Evolutionary conservation across 2,797 vertebrate species (phyloP).

Genomic region (Gallinago stenura): DNA sequence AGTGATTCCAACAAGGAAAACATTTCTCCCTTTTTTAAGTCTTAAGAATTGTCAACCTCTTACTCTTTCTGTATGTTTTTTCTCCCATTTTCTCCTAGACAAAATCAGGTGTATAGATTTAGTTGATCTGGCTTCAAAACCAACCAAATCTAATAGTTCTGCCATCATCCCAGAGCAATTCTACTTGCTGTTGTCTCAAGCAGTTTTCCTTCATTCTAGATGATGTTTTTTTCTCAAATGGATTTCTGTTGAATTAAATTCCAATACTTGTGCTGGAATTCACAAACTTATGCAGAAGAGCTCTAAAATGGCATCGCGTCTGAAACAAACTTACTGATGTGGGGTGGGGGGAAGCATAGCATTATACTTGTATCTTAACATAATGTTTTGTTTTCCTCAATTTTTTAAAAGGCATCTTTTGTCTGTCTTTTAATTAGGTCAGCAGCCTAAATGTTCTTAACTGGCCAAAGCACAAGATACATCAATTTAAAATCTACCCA

Average conservation of each 20-base stretch:
- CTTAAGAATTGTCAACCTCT: neutral
- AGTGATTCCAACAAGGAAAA: neutral
- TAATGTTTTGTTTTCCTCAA: neutral
- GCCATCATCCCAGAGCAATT: neutral
- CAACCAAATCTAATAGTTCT: neutral
- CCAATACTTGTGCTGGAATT: neutral
- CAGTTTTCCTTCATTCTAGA: neutral
- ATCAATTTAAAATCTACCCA: neutral
- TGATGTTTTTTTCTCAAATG: neutral
- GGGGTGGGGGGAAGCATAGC: rapidly evolving
- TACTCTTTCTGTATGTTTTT: neutral
- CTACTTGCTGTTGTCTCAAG: neutral
- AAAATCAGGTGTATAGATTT: neutral
- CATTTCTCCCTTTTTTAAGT: neutral
- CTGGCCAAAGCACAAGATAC: neutral
- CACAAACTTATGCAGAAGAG: neutral
- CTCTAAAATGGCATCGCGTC: neutral
- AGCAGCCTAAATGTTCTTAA: neutral
- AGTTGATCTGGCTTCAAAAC: neutral
- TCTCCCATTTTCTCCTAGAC: neutral
- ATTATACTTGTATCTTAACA: neutral
- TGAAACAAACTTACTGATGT: neutral
- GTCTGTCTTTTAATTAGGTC: neutral
- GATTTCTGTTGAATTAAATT: neutral
- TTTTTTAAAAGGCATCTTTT: neutral